Percentiles rank a stretch among this genome's conserved stretches.
Evolutionary conservation across 2,888 invertebrate genomes (phyloP).

Genomic region (Spisula subtruncata): DNA sequence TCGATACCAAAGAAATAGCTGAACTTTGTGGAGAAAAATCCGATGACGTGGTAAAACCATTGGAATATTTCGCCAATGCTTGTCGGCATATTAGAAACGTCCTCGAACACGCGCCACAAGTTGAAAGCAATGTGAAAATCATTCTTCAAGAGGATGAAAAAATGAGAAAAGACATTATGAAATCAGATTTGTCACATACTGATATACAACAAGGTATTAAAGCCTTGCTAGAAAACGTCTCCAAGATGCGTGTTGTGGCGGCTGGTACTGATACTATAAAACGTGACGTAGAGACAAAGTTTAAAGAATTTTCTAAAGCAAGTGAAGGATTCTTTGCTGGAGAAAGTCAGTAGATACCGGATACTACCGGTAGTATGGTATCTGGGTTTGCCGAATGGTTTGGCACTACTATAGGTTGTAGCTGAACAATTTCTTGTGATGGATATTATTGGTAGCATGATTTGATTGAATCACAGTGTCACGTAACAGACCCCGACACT

Average conservation of each 20-base stretch:
- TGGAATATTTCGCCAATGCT: constrained; percentile 77
- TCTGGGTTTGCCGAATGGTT: too few relatives aligned
- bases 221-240: constrained; percentile 77
- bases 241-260: constrained; percentile 74
- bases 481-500: too few relatives aligned
- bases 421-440: too few relatives aligned
- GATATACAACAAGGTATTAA: constrained; percentile 77
- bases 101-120: constrained; percentile 74
- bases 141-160: constrained; percentile 78
- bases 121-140: constrained; percentile 75
- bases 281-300: constrained; percentile 74
- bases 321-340: constrained; percentile 76
- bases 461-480: too few relatives aligned
- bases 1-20: constrained; percentile 75
- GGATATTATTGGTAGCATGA: too few relatives aligned
- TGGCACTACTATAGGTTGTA: too few relatives aligned
- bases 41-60: constrained; percentile 73
- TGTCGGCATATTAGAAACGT: constrained; percentile 78
- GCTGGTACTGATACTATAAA: constrained; percentile 76
- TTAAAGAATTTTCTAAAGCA: constrained; percentile 77
- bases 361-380: too few relatives aligned
- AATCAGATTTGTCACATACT: constrained; percentile 72
- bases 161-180: constrained; percentile 77
- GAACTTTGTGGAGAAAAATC: constrained; percentile 72
- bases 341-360: not conserved